Conservation (phyloP, 2,888 invertebrate species). For the Oconnorella tubifera region DNA sequence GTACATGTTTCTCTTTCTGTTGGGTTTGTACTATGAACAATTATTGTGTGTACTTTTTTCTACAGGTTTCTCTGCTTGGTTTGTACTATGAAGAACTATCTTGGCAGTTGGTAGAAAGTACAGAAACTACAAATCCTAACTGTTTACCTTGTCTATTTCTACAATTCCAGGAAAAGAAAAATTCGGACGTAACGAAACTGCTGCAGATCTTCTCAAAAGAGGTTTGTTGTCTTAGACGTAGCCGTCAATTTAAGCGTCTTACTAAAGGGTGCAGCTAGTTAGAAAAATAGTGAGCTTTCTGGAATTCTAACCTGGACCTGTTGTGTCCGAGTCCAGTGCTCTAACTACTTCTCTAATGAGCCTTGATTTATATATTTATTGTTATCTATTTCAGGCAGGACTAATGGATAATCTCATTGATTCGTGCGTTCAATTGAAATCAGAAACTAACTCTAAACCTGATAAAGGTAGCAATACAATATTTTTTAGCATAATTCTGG, state of each 20-base stretch:
- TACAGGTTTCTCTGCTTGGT: conserved; percentile 56
- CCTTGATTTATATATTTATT: neutral
- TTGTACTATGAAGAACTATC: conserved; percentile 83
- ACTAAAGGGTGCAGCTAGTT: too few relatives aligned
- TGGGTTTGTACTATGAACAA: too few relatives aligned
- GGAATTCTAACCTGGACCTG: too few relatives aligned
- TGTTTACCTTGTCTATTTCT: conserved; percentile 87
- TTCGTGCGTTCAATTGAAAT: conserved; percentile 28
- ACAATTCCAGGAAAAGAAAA: conserved; percentile 68
- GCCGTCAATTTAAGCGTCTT: too few relatives aligned
- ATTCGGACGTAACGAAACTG: conserved; percentile 74
- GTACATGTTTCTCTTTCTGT: too few relatives aligned
- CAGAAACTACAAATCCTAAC: conserved; percentile 73
- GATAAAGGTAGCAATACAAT: too few relatives aligned
- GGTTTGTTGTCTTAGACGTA: conserved; percentile 44
- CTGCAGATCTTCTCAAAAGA: conserved; percentile 66
- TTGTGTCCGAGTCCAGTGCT: too few relatives aligned
- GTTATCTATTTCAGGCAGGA: conserved; percentile 42
- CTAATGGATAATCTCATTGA: conserved; percentile 51
- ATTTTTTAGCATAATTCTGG: too few relatives aligned
- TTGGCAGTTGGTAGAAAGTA: conserved; percentile 86
- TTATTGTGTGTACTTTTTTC: too few relatives aligned
- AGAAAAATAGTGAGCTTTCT: too few relatives aligned
- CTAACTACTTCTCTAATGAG: too few relatives aligned
- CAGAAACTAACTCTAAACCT: too few relatives aligned